phyloP scores from a whole-genome alignment of 2,113 vertebrate species.

The Platysteira castanea region DNA sequence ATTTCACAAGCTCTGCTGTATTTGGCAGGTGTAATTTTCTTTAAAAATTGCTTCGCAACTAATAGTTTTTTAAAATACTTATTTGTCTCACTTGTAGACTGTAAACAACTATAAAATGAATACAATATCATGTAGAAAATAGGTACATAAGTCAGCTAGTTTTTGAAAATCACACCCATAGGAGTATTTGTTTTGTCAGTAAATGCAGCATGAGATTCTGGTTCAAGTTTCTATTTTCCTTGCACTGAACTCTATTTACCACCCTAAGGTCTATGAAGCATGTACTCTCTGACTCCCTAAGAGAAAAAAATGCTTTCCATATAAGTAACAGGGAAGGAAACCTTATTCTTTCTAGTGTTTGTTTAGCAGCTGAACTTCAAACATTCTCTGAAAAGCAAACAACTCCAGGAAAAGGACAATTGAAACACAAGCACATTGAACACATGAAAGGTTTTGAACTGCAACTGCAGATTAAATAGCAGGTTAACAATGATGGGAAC shows the following conservation, averaged over 20 bases:
- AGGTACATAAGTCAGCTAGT: not conserved
- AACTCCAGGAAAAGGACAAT: constrained; percentile 57
- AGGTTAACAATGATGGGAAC: constrained; percentile 54
- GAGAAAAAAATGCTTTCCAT: not conserved
- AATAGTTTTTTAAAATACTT: not conserved
- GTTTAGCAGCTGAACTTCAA: constrained; percentile 41
- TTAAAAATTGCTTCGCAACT: not conserved
- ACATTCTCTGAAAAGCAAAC: constrained; percentile 37
- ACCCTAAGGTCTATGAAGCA: not conserved
- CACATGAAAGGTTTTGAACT: constrained; percentile 26
- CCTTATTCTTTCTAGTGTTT: constrained; percentile 35
- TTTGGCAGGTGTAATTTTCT: not conserved
- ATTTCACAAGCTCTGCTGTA: not conserved
- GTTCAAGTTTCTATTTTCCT: not conserved
- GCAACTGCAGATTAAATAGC: constrained; percentile 6
- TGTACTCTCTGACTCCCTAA: not conserved
- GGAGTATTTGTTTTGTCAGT: not conserved
- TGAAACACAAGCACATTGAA: constrained; percentile 9
- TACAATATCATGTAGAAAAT: not conserved
- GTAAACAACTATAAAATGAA: not conserved
- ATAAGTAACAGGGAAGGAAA: constrained; percentile 38
- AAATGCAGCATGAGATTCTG: not conserved
- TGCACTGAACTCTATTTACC: not conserved
- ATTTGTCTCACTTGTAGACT: not conserved
- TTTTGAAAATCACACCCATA: not conserved